Percentiles rank a stretch among this genome's conserved stretches.
phyloP scores from a whole-genome alignment of 2,113 vertebrate genomes.

The Lota lota region DNA sequence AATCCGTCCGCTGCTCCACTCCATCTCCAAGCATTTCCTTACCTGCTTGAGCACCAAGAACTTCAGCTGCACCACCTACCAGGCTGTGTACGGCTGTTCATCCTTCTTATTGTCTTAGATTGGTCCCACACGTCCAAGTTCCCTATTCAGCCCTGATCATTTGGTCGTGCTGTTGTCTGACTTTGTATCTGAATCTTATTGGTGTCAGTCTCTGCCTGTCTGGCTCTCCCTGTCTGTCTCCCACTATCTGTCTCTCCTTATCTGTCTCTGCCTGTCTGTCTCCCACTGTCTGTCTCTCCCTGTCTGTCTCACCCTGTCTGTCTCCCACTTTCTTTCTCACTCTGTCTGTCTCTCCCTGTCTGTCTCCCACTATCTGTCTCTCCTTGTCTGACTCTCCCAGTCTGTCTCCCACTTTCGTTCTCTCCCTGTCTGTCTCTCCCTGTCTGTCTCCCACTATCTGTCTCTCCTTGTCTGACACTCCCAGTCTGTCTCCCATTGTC shows the following conservation, averaged over 20 bases:
- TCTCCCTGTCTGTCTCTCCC: too few species aligned
- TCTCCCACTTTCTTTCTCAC: too few species aligned
- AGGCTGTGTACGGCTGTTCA: slow-evolving; percentile 57
- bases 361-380: too few species aligned
- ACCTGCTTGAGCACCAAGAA: slow-evolving; percentile 71
- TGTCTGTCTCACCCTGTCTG: neutral
- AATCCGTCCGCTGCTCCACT: slow-evolving; percentile 65
- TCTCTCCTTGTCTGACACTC: too few species aligned
- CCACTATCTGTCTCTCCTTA: neutral
- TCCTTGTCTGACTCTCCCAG: too few species aligned
- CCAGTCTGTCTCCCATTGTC: too few species aligned
- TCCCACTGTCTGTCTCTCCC: neutral
- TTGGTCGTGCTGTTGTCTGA: neutral
- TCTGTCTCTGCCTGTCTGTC: neutral
- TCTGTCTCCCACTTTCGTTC: neutral
- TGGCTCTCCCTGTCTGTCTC: neutral
- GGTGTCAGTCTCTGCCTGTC: neutral
- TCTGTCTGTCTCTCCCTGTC: too few species aligned
- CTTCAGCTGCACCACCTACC: slow-evolving; percentile 75
- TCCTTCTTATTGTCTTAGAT: neutral
- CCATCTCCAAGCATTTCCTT: slow-evolving; percentile 65
- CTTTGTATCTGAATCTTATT: neutral
- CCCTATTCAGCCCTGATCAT: too few species aligned
- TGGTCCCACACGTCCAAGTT: too few species aligned
- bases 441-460: too few species aligned